Conservation (phyloP, 2,797 vertebrate species). For the Peromyscus eremicus region DNA sequence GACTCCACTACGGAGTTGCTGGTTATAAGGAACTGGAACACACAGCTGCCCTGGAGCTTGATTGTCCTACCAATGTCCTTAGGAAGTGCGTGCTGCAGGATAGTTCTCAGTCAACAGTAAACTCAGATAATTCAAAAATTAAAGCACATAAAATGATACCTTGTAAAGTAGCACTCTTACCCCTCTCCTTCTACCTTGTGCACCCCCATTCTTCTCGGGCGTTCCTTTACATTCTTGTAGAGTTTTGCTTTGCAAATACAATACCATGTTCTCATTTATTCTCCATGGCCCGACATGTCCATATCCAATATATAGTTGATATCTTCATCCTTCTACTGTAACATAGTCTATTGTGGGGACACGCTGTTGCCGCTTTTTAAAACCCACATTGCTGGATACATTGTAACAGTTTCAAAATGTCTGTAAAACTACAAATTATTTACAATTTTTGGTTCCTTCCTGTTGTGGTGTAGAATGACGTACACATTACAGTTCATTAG, state of each 20-base stretch:
- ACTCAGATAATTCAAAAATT: slow-evolving; percentile 38
- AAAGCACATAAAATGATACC: background rate
- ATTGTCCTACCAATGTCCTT: slow-evolving; percentile 15
- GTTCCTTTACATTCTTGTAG: background rate
- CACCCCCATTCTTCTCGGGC: background rate
- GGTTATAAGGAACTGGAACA: background rate
- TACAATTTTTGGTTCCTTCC: background rate
- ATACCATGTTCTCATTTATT: background rate
- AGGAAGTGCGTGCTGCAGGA: background rate
- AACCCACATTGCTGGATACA: background rate
- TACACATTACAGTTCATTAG: background rate
- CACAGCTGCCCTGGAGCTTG: background rate
- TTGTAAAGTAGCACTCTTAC: background rate
- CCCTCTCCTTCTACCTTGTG: background rate
- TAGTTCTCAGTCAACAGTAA: background rate
- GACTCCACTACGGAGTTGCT: background rate
- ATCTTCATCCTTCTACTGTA: background rate
- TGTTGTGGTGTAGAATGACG: background rate
- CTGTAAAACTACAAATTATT: slow-evolving; percentile 22
- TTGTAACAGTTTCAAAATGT: slow-evolving; percentile 19
- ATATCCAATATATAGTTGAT: background rate
- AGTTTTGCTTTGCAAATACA: background rate
- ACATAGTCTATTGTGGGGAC: background rate
- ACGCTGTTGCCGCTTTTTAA: background rate
- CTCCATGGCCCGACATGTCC: background rate